Percentiles rank a stretch among this genome's conserved stretches.
Conservation (phyloP, 2,113 vertebrate species). For the Leucopsar rothschildi region DNA sequence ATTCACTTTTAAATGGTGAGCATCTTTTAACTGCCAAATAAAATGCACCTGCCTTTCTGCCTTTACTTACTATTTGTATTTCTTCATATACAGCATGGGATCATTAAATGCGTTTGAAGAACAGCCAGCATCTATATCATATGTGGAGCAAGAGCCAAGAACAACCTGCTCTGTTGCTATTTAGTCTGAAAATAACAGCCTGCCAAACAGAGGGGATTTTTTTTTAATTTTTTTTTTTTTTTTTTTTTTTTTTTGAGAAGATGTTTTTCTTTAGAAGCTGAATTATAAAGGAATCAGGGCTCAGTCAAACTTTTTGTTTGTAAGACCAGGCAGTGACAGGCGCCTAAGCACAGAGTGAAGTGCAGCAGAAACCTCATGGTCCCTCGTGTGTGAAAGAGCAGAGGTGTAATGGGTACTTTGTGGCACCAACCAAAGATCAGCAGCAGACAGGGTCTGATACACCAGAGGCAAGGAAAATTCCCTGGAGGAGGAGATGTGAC, state of each 20-base stretch:
- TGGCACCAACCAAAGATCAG: neutral
- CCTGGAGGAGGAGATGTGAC: neutral
- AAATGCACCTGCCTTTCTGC: neutral
- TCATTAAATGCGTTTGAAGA: neutral
- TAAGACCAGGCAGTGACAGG: neutral
- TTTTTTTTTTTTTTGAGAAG: neutral
- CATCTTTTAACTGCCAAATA: neutral
- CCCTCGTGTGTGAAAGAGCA: rapidly evolving
- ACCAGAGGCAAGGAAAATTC: neutral
- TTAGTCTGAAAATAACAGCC: neutral
- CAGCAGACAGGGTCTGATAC: neutral
- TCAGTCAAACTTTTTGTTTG: neutral
- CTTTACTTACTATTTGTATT: neutral
- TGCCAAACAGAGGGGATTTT: neutral
- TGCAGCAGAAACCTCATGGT: neutral
- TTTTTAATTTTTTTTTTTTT: no score
- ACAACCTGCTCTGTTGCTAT: neutral
- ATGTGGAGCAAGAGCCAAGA: neutral
- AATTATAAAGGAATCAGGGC: rapidly evolving
- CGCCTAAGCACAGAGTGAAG: neutral
- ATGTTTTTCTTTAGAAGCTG: neutral
- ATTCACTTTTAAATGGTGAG: neutral
- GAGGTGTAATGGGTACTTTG: neutral
- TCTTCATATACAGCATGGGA: neutral
- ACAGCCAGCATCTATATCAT: neutral